Base-by-base conservation (phyloP, 1,140 invertebrate species). In the Drosophila bocki region DNA sequence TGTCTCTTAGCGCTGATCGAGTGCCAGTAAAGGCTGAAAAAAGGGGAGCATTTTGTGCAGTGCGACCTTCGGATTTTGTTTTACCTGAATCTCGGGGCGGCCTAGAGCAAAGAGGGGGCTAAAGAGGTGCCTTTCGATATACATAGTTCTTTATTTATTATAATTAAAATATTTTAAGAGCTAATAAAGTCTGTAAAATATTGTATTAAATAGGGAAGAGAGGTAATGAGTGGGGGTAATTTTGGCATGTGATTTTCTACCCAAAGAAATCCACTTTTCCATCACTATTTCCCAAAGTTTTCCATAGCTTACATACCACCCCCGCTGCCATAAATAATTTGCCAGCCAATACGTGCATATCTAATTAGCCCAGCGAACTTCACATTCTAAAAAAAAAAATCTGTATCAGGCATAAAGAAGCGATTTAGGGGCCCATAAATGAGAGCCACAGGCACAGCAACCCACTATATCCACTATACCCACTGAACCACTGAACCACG, bases 351-450 rank as follows among this genome's bases (percentile, higher is more conserved):
- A 84, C 80, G 81, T 80, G 77, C 67, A 85, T 85, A 84, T 85
- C 83, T 85, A 84, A 84, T 84, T 84, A 84, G 70, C 63, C n/a
- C 42, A 63, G 58, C 69, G 72, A 82, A 54, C 37, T 37, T 61
- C 51, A 64, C 81, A 83, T 83, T 83, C 81, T 84, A 48, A 48
- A 48, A 42, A n/a, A 37, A 82, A 83, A 80, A 71, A 59, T 51
- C 37, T 60, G 70, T 58, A 61, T 47, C 53, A 86, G 63, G 57
- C 42, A 82, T 86, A 86, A 76, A 67, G 85, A 82, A 69, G 78
- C 83, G 78, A 76, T 86, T 87, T 86, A 62, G 63, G 48, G 79
- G 60, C 75, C 67, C 77, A 85, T 82, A 85, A 85, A 86, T 70
- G 51, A 75, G 60, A 48, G 63, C 62, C 8, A 45, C 50, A 39